A percentile compares a stretch with the other conserved stretches of the same genome.
Conservation (phyloP, 2,797 vertebrate genomes). For the Meda fulgida region DNA sequence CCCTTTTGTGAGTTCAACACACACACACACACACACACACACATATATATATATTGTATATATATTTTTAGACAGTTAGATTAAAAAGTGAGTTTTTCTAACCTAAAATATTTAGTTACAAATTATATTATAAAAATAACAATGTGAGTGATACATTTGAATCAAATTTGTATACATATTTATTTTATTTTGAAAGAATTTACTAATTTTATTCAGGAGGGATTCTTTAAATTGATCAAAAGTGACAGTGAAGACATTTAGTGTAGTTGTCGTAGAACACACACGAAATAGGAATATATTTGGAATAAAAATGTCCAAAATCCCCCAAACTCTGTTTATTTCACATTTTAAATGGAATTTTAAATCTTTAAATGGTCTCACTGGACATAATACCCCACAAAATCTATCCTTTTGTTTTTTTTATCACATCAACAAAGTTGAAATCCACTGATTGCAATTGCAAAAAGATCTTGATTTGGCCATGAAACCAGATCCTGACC, state of each 20-base stretch:
- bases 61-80: too few species aligned
- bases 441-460: background rate
- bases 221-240: background rate
- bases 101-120: background rate
- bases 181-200: background rate
- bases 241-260: background rate
- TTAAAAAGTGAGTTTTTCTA: background rate
- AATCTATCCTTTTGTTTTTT: background rate
- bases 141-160: background rate
- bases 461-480: background rate
- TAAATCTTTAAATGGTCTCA: background rate
- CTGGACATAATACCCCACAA: background rate
- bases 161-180: too few species aligned
- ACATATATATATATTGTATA: too few species aligned
- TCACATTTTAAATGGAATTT: background rate
- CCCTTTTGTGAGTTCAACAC: conserved; percentile 4
- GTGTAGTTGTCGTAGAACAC: background rate
- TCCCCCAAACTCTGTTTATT: background rate
- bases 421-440: background rate
- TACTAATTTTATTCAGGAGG: too few species aligned
- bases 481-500: background rate
- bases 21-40: background rate
- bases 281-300: background rate
- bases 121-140: background rate
- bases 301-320: background rate